phyloP scores from a whole-genome alignment of 2,113 vertebrate species.

The Sitta europaea region DNA sequence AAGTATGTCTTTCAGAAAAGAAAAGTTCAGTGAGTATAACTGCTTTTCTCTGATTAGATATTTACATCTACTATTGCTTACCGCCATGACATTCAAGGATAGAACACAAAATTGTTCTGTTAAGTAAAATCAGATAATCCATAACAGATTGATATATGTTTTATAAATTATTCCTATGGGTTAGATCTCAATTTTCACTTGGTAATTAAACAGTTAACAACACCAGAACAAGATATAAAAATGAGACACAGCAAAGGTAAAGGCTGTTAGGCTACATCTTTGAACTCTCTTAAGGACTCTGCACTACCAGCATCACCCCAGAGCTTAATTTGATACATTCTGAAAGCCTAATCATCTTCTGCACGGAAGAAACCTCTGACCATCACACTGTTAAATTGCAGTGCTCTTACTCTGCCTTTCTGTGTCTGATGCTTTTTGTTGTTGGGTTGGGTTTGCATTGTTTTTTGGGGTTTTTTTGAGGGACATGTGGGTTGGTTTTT shows the following conservation, averaged over 20 bases:
- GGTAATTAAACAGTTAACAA: constrained; percentile 19
- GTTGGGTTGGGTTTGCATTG: too few relatives aligned
- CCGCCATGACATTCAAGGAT: background rate
- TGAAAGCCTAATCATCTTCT: constrained; percentile 28
- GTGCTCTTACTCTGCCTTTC: background rate
- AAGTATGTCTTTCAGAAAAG: background rate
- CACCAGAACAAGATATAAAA: background rate
- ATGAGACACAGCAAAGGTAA: constrained; percentile 1
- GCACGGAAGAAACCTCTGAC: constrained; percentile 16
- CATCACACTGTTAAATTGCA: background rate
- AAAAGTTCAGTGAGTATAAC: background rate
- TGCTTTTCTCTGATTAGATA: background rate
- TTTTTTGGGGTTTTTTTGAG: background rate
- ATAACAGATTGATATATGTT: background rate
- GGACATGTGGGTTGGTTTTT: background rate
- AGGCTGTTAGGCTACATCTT: background rate
- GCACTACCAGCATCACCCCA: background rate
- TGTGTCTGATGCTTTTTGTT: background rate
- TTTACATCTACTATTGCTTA: background rate
- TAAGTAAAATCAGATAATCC: background rate
- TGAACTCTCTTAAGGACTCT: constrained; percentile 29
- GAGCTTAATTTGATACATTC: constrained; percentile 12
- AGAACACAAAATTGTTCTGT: background rate
- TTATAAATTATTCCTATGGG: background rate
- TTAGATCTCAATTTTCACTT: background rate